phyloP scores from a whole-genome alignment of 2,113 vertebrate species.

The Sminthopsis crassicaudata region DNA sequence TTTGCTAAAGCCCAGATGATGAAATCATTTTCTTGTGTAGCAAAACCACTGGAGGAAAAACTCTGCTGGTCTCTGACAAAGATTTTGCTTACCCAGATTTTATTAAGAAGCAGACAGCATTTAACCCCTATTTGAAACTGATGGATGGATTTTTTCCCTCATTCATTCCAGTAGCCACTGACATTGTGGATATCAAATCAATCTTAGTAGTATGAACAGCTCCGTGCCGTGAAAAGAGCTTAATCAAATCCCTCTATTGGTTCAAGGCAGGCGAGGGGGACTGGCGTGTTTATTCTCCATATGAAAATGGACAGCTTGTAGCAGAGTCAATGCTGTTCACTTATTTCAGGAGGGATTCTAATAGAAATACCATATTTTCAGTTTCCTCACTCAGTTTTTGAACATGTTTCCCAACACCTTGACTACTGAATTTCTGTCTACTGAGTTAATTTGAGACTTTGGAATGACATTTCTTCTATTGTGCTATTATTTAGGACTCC shows the following conservation, averaged over 20 bases:
- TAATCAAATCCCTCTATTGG: slow-evolving; percentile 49
- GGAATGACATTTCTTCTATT: neutral
- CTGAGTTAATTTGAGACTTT: neutral
- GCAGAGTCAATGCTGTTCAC: slow-evolving; percentile 25
- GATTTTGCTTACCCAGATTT: neutral
- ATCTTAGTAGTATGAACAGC: neutral
- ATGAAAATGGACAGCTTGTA: slow-evolving; percentile 66
- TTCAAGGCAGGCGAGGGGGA: neutral
- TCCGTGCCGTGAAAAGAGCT: neutral
- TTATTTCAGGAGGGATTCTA: slow-evolving; percentile 14
- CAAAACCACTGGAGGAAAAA: neutral
- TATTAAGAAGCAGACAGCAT: slow-evolving; percentile 46
- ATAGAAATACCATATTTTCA: slow-evolving; percentile 21
- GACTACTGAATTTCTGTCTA: neutral
- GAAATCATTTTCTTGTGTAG: neutral
- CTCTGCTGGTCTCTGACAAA: neutral
- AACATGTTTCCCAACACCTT: neutral
- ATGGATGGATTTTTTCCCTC: neutral
- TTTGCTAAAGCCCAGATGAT: neutral
- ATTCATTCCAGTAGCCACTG: neutral
- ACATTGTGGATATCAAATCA: slow-evolving; percentile 17
- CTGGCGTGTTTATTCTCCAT: slow-evolving; percentile 56
- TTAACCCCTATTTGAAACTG: slow-evolving; percentile 58
- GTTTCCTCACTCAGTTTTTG: slow-evolving; percentile 48
- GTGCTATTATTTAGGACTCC: neutral